Base-by-base conservation (phyloP, 2,797 vertebrate genomes). In the Apodemus agrarius region DNA sequence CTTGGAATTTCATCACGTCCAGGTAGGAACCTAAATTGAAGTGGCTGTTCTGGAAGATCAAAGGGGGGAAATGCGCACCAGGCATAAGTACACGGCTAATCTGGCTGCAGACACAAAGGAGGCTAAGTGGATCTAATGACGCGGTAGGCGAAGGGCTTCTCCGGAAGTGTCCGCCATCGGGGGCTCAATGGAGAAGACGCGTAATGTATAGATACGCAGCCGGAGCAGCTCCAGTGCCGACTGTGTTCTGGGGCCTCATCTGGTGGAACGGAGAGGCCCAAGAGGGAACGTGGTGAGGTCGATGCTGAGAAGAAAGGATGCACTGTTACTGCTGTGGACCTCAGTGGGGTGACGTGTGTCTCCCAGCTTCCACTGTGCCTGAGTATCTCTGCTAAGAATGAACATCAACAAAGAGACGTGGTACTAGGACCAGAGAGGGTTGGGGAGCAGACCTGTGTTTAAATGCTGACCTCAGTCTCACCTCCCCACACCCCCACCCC, bases 1-100 rank as follows among this genome's bases (percentile, higher is more conserved):
- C 74, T 81, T 95, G 96, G 95, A 97, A 97, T 97, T 97, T 96
- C 65, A 91, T 93, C 83, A n/a, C 3, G 22, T 83, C 81, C 76
- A 76, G 83, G 91, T 95, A 94, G 89, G 92, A 91, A 96, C 76
- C 46, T 76, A 90, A 90, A 93, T 79, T 92, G 81, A 97, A 88
- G 43, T 37, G 57, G 52, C 86, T 90, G 4, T 91, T 97, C 80
- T 84, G 89, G 84, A 95, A 95, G 96, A 97, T 97, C 90, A 97
- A 97, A 97, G 76, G 11, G 21, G 10, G 34, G n/a, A 87, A 40
- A 81, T n/a, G 61, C 49, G 3, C 75, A 46, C 72, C 49, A 21
- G 49, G 89, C 96, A 83, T 93, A 96, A 97, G 92, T 49, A 95
- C 43, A 82, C 0, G 82, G 59, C 52, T 85, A 94, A 81, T 65